Percentiles rank a stretch among this genome's conserved stretches.
Evolutionary conservation across 2,888 invertebrate species (phyloP).

Genomic region (Smittia sp.): DNA sequence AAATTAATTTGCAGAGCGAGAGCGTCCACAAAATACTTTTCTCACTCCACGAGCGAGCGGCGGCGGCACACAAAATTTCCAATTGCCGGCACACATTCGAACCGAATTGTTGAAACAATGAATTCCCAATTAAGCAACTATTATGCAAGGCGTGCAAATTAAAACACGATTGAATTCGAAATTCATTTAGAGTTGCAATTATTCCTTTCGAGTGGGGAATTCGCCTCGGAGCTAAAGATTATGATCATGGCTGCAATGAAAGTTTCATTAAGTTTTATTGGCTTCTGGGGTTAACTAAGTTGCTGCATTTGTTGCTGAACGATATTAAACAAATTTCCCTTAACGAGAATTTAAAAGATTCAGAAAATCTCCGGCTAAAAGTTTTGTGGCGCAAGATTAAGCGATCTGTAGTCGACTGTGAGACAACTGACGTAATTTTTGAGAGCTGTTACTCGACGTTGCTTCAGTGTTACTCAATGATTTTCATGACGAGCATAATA

Average conservation of each 20-base stretch:
- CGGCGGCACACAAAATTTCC: background rate
- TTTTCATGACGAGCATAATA: no score
- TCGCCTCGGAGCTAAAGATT: background rate
- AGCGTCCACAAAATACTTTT: background rate
- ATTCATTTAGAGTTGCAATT: background rate
- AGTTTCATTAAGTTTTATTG: slow-evolving; percentile 19
- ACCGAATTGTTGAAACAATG: slow-evolving; percentile 30
- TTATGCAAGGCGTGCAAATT: slow-evolving; percentile 24
- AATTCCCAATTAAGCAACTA: slow-evolving; percentile 13
- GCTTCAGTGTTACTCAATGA: no score
- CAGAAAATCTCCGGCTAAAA: no score
- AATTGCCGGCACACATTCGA: slow-evolving; percentile 2
- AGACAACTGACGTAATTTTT: no score
- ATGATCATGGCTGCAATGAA: slow-evolving; percentile 11
- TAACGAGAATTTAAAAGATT: background rate
- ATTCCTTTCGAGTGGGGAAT: background rate
- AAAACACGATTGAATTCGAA: background rate
- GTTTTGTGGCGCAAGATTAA: no score
- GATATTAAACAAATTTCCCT: background rate
- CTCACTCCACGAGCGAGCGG: background rate
- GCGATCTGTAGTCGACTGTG: no score
- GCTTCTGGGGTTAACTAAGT: slow-evolving; percentile 1
- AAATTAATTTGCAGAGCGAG: slow-evolving; percentile 20
- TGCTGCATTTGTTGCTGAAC: slow-evolving; percentile 3
- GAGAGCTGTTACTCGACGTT: no score